These are phyloP conservation scores for Morelia viridis DNA, from an alignment of 2,797 vertebrate genomes.

Conservation along the genomic window DNA sequence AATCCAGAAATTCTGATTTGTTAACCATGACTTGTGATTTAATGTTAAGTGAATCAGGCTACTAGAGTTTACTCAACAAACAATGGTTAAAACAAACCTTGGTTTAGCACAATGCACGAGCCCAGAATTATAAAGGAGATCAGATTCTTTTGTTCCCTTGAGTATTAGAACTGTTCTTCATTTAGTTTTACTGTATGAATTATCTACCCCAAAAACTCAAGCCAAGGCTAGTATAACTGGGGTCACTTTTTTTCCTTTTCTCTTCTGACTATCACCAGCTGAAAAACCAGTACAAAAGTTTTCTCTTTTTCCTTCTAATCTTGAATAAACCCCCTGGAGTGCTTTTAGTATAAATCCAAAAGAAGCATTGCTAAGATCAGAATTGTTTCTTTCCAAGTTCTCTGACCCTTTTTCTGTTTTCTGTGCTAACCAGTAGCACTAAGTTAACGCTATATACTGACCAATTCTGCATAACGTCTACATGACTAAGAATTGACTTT, in stretches of 20 bases:
- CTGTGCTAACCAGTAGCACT: background rate
- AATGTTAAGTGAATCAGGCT: background rate
- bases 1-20: background rate
- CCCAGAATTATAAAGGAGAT: background rate
- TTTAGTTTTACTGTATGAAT: background rate
- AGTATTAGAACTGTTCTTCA: background rate
- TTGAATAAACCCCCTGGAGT: background rate
- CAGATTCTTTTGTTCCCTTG: background rate
- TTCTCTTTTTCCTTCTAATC: background rate
- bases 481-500: background rate
- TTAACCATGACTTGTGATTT: background rate
- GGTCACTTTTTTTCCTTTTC: background rate
- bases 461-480: background rate
- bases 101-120: background rate
- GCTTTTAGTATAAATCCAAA: background rate
- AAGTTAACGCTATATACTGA: background rate
- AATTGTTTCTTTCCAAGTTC: background rate
- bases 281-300: background rate
- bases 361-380: background rate
- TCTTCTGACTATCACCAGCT: background rate
- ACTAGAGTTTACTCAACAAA: background rate
- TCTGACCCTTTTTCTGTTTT: background rate
- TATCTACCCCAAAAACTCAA: background rate
- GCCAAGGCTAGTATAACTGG: background rate
- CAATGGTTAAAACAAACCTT: background rate